Conservation (phyloP, 2,888 invertebrate genomes). For the Girardia tigrina region DNA sequence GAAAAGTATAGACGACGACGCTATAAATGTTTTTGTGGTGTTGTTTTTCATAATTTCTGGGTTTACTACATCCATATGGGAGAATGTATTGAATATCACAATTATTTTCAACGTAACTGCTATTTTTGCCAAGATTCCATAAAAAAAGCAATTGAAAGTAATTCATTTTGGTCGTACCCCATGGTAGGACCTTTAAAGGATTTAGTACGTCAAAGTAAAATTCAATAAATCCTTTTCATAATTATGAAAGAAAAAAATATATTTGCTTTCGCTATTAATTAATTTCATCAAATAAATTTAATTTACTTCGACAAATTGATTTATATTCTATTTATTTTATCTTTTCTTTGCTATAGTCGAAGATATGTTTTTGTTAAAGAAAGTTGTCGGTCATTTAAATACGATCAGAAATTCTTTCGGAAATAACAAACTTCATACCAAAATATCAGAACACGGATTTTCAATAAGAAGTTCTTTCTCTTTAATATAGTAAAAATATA, state of each 20-base stretch:
- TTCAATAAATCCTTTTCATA: conserved; percentile 19
- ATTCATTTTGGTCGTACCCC: not conserved
- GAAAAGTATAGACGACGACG: conserved; percentile 25
- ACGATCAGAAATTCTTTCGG: too few species aligned
- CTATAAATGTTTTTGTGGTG: conserved; percentile 26
- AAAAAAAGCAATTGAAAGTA: not conserved
- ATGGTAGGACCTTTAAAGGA: conserved; percentile 24
- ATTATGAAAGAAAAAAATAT: not conserved
- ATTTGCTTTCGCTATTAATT: not conserved
- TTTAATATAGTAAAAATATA: too few species aligned
- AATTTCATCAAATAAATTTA: conserved; percentile 12
- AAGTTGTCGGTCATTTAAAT: too few species aligned
- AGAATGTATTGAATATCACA: conserved; percentile 16
- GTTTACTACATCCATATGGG: conserved; percentile 24
- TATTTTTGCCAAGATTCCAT: conserved; percentile 13
- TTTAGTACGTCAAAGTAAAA: conserved; percentile 12
- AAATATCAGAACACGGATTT: too few species aligned
- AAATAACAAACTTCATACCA: too few species aligned
- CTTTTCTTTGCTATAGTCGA: too few species aligned
- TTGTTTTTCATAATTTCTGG: conserved; percentile 21
- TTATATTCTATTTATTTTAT: too few species aligned
- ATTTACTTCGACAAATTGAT: too few species aligned
- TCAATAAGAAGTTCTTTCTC: too few species aligned
- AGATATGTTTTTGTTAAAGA: too few species aligned
- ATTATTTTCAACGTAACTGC: conserved; percentile 24